A percentile compares a stretch with the other conserved stretches of the same genome.
phyloP scores from a whole-genome alignment of 2,113 vertebrate genomes.

The Limanda limanda region DNA sequence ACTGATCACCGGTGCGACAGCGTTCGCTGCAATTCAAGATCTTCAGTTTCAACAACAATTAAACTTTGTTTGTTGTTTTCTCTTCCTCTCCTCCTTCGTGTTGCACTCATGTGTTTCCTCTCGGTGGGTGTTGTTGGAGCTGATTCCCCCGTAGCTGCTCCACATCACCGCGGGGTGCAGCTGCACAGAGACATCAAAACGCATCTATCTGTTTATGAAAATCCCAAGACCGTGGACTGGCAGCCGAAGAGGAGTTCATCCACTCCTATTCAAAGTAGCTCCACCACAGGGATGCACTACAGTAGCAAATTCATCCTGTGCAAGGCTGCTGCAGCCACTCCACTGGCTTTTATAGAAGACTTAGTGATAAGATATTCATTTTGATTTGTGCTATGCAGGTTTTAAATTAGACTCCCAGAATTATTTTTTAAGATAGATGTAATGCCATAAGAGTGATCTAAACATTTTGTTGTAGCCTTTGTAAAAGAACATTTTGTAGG shows the following conservation, averaged over 20 bases:
- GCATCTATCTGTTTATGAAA: slow-evolving; percentile 36
- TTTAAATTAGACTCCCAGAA: slow-evolving; percentile 26
- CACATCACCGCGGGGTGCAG: slow-evolving; percentile 40
- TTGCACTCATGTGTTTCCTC: slow-evolving; percentile 19
- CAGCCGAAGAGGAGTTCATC: slow-evolving; percentile 46
- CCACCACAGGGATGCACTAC: slow-evolving; percentile 20
- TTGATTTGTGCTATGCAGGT: slow-evolving; percentile 24
- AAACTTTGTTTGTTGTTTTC: slow-evolving; percentile 33
- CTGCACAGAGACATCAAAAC: slow-evolving; percentile 56
- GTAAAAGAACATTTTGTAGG: slow-evolving; percentile 14
- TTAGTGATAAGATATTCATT: slow-evolving; percentile 30
- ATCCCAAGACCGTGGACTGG: slow-evolving; percentile 36
- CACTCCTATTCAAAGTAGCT: slow-evolving; percentile 34
- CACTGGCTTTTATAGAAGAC: slow-evolving; percentile 12
- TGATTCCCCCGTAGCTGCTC: slow-evolving; percentile 35
- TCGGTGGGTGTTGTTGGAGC: slow-evolving; percentile 32
- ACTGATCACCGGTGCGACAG: not conserved
- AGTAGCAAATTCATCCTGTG: slow-evolving; percentile 22
- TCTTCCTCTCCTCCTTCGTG: slow-evolving; percentile 20
- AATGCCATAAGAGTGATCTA: slow-evolving; percentile 27
- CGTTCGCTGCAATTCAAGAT: slow-evolving; percentile 5
- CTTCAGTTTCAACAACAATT: slow-evolving; percentile 40
- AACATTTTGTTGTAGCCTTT: not conserved
- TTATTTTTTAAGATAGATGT: slow-evolving; percentile 6
- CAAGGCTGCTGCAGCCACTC: slow-evolving; percentile 10